Evolutionary conservation across 2,888 invertebrate genomes (phyloP), one percentile per base, ranked within the genome.

Genomic region (Pheosia gnoma): DNA sequence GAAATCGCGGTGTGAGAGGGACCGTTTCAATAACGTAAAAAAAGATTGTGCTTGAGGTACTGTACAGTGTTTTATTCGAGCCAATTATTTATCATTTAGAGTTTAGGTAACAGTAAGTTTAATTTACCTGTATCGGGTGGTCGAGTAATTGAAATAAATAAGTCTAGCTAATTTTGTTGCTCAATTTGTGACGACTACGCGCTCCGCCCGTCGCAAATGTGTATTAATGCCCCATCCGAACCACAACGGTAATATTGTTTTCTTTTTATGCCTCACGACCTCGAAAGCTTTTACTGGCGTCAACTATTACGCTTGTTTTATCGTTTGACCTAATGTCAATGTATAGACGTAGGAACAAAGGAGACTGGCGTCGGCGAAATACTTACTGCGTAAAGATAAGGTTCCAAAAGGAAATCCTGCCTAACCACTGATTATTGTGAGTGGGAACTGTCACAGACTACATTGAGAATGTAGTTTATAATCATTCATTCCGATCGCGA

Each of bases 191-290:
- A 85, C 84, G 84, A 87, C 86, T 90, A 84, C 82, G 79, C 78
- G 82, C 25, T 80, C 82, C 57, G 58, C 62, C 68, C 69, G 63
- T 70, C 71, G 68, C 85, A 91, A 93, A 93, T 92, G 87, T 91
- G 87, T 91, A 93, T 91, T 91, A 91, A 91, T 91, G 90, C 87
- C 85, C 81, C 83, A 79, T 84, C 85, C 85, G 76, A 84, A 88
- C 86, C 87, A 76, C 86, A 84, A 80, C 78, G 82, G 86, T 89
- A 88, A 90, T 91, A 90, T 88, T 87, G 88, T 91, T 88, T 88
- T 84, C 86, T 90, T 91, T 92, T 91, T 91, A 89, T 86, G 79
- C 71, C 78, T 72, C 70, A 72, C 81, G 83, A 84, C 86, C 86
- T 86, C 85, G 76, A 82, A 87, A 85, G 88, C 89, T 90, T 89